Conservation (phyloP, 2,113 vertebrate genomes). For the Sclerurus mexicanus region DNA sequence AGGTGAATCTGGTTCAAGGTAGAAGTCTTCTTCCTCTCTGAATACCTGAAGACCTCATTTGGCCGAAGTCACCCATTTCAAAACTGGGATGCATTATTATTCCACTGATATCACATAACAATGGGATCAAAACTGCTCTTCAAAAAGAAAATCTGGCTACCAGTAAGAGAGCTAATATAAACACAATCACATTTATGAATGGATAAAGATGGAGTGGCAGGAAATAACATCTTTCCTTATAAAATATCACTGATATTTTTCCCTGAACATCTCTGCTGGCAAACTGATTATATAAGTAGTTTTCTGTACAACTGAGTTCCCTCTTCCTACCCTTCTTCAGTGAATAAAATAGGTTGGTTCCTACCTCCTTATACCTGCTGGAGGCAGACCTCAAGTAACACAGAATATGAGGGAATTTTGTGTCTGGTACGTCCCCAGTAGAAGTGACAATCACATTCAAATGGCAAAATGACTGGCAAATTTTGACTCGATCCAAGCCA, state of each 20-base stretch:
- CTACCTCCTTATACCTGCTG: background rate
- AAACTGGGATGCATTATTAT: background rate
- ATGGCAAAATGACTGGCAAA: background rate
- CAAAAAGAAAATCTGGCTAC: background rate
- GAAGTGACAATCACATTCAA: background rate
- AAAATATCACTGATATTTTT: background rate
- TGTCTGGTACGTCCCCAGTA: background rate
- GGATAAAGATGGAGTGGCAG: background rate
- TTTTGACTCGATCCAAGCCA: background rate
- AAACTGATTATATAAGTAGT: background rate
- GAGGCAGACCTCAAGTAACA: background rate
- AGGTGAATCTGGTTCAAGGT: background rate
- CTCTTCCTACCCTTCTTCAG: background rate
- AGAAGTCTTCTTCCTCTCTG: background rate
- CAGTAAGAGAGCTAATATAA: background rate
- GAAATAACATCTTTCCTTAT: background rate
- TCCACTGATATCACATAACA: background rate
- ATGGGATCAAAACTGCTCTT: background rate
- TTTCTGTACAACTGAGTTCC: background rate
- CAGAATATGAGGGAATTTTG: background rate
- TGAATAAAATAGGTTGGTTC: background rate
- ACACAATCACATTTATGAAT: background rate
- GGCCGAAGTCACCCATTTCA: background rate
- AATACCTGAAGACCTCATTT: background rate
- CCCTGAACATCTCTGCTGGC: background rate